These are phyloP conservation scores for Bombus impatiens DNA, from an alignment of 1,140 invertebrate species.

Conservation along the genomic window DNA sequence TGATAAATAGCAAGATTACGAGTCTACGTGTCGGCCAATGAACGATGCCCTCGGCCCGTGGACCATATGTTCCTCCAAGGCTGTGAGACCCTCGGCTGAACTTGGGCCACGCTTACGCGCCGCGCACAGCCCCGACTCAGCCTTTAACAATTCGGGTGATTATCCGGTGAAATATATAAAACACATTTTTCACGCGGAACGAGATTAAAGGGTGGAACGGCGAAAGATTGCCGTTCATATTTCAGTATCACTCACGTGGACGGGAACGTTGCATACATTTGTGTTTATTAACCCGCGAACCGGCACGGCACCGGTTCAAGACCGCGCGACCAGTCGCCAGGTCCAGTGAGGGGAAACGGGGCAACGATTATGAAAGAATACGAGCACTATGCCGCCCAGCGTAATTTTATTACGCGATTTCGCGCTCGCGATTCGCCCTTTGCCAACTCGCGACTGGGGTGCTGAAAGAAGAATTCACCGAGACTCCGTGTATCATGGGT, in stretches of 20 bases:
- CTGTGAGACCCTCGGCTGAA: conserved; percentile 70
- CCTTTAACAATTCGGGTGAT: conserved; percentile 52
- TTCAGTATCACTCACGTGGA: conserved; percentile 36
- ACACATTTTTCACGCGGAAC: conserved; percentile 46
- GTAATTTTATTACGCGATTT: conserved; percentile 30
- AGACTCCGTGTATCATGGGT: background rate
- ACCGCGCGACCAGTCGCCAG: background rate
- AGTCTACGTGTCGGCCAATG: conserved; percentile 69
- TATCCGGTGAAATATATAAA: conserved; percentile 52
- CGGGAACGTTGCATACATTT: conserved; percentile 19
- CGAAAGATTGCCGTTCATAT: conserved; percentile 48
- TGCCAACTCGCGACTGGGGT: background rate
- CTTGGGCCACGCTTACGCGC: conserved; percentile 53
- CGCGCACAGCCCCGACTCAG: background rate
- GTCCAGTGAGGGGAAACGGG: no score
- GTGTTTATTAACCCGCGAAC: conserved; percentile 34
- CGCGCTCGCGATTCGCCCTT: background rate
- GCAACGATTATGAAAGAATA: conserved; percentile 29
- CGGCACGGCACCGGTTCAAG: background rate
- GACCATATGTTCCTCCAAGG: conserved; percentile 78
- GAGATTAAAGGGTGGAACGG: conserved; percentile 43
- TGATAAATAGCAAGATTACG: conserved; percentile 80
- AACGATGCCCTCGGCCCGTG: conserved; percentile 70
- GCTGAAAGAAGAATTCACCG: background rate
- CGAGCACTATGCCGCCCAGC: background rate